Percentiles rank a stretch among this genome's conserved stretches.
Evolutionary conservation across 1,140 invertebrate genomes (phyloP).

Genomic region (Pogonus chalceus): DNA sequence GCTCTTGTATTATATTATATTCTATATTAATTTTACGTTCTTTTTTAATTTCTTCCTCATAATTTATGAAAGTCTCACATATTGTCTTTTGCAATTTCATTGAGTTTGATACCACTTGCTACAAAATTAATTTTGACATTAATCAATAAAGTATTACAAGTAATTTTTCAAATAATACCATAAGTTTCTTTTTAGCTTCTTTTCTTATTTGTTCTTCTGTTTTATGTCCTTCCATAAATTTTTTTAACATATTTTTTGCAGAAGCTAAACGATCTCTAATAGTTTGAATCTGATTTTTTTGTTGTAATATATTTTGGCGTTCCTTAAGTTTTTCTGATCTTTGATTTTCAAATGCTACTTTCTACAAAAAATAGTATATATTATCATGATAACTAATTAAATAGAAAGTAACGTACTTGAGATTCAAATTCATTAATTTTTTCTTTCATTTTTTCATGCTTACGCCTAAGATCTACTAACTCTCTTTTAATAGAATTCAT

Average conservation of each 20-base stretch:
- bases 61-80: neutral
- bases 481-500: conserved; percentile 22
- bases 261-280: neutral
- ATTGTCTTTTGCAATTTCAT: no score
- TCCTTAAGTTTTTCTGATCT: neutral
- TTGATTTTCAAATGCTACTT: neutral
- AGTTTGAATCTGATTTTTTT: neutral
- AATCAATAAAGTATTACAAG: conserved; percentile 4
- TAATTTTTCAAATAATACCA: neutral
- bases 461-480: conserved; percentile 29
- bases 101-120: no score
- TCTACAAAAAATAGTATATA: neutral
- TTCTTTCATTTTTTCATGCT: conserved; percentile 25
- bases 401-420: neutral
- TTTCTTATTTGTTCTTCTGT: conserved; percentile 15
- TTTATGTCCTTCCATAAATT: neutral
- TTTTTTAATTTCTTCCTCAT: neutral
- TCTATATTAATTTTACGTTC: neutral
- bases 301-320: neutral
- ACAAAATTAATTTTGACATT: neutral
- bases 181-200: conserved; percentile 5
- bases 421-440: conserved; percentile 26
- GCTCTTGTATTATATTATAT: neutral
- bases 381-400: neutral
- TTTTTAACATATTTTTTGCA: neutral